phyloP scores from a whole-genome alignment of 2,888 invertebrate species.

The Tetrapedia diversipes region DNA sequence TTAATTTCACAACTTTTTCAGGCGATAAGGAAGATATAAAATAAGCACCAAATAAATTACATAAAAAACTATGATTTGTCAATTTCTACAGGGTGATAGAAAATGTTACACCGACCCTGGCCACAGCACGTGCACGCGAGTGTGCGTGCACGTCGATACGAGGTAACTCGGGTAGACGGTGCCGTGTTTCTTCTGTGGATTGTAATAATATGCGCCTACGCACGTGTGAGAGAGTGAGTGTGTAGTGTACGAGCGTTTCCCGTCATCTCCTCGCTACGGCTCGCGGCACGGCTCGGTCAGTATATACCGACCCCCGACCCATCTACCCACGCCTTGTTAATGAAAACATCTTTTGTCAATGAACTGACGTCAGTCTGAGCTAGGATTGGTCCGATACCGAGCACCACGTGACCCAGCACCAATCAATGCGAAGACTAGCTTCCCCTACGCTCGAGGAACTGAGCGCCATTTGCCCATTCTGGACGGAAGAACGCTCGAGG shows the following conservation, averaged over 20 bases:
- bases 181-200: constrained; percentile 48
- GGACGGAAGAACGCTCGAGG: constrained; percentile 78
- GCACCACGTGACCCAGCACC: constrained; percentile 82
- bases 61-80: background rate
- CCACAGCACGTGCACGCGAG: constrained; percentile 62
- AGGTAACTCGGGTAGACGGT: constrained; percentile 30
- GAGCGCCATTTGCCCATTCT: constrained; percentile 79
- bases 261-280: constrained; percentile 38
- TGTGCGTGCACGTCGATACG: constrained; percentile 63
- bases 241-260: constrained; percentile 54
- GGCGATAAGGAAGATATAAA: background rate
- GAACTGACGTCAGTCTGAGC: constrained; percentile 83
- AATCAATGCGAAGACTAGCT: constrained; percentile 75
- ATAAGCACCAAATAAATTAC: background rate
- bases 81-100: constrained; percentile 33
- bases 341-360: constrained; percentile 84
- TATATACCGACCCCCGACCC: constrained; percentile 71
- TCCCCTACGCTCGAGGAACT: constrained; percentile 71
- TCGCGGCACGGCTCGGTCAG: constrained; percentile 65
- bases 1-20: background rate
- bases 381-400: constrained; percentile 77
- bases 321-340: constrained; percentile 80
- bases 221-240: constrained; percentile 67
- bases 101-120: constrained; percentile 51
- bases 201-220: constrained; percentile 70